Percentiles rank a stretch among this genome's conserved stretches.
Conservation (phyloP, 2,888 invertebrate species). For the Idaea aversata region DNA sequence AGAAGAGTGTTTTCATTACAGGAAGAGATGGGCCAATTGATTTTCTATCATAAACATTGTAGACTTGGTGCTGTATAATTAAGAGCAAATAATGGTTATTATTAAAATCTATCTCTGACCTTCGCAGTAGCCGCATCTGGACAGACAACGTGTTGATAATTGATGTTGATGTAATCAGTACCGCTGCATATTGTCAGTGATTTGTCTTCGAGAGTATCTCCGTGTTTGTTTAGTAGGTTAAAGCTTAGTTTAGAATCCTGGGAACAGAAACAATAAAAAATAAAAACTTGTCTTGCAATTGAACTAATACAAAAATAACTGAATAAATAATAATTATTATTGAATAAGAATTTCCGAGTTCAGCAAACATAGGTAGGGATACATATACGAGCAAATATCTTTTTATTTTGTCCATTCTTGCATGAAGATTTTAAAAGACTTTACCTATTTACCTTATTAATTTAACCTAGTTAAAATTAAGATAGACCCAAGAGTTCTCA, state of each 20-base stretch:
- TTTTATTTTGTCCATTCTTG: too few species aligned
- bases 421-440: too few species aligned
- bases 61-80: neutral
- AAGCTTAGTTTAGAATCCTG: slow-evolving; percentile 90
- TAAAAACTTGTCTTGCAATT: neutral
- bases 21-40: neutral
- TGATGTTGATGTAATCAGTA: slow-evolving; percentile 99
- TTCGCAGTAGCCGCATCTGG: slow-evolving; percentile 95
- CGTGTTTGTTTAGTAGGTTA: slow-evolving; percentile 89
- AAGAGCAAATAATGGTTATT: neutral
- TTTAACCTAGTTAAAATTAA: neutral
- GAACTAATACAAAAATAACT: too few species aligned
- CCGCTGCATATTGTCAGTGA: slow-evolving; percentile 98
- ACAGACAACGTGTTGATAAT: slow-evolving; percentile 98
- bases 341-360: neutral
- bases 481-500: neutral
- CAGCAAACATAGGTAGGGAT: too few species aligned
- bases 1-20: too few species aligned
- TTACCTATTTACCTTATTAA: slow-evolving; percentile 11
- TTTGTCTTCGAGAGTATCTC: slow-evolving; percentile 92
- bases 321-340: too few species aligned
- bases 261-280: slow-evolving; percentile 8
- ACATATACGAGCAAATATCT: too few species aligned
- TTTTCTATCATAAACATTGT: neutral
- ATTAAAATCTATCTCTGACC: slow-evolving; percentile 75